Base-by-base conservation (phyloP, 1,140 invertebrate species). In the Drosophila leontia region DNA sequence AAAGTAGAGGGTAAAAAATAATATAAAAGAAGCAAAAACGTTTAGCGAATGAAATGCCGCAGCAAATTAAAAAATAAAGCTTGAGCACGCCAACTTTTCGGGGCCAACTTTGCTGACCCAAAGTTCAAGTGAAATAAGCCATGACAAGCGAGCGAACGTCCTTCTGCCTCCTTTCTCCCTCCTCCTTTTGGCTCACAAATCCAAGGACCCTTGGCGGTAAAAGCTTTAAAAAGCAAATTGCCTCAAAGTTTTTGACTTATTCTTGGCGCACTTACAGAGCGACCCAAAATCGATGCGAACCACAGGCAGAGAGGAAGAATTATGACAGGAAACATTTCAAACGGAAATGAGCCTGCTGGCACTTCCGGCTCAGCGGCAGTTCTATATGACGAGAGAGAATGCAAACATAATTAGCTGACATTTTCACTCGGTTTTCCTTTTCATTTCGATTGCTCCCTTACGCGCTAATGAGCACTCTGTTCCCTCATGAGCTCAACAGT, bases 121-220 rank as follows among this genome's bases (percentile, higher is more conserved):
- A 87, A 88, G 84, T 87, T 87, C 80, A 88, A 87, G 84, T 87
- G 84, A 87, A 87, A 87, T 87, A 87, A 87, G 85, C 84, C 80
- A 84, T 87, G 85, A 87, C 84, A 84, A 84, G 80, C 55, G 19
- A n/a, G 53, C 53, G 53, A 39, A 23, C 17, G 35, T 23, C 44
- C 29, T 56, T 39, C 68, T 51, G 48, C 48, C n/a, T 32, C 29
- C 26, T 15, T 9, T 35, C 65, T 41, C 34, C 29, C 1, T 7
- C 6, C 29, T 39, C 50, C n/a, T n/a, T n/a, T 29, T 29, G 26
- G 26, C 23, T 11, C 19, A 67, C 48, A 56, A 44, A 41, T 23
- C 56, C 61, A 57, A 70, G 50, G 62, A 76, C 53, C 45, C 70
- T 80, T 51, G 63, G 63, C 62, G 34, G 48, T 42, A 72, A 44